phyloP scores from a whole-genome alignment of 2,113 vertebrate species.

The Mastomys natalensis region DNA sequence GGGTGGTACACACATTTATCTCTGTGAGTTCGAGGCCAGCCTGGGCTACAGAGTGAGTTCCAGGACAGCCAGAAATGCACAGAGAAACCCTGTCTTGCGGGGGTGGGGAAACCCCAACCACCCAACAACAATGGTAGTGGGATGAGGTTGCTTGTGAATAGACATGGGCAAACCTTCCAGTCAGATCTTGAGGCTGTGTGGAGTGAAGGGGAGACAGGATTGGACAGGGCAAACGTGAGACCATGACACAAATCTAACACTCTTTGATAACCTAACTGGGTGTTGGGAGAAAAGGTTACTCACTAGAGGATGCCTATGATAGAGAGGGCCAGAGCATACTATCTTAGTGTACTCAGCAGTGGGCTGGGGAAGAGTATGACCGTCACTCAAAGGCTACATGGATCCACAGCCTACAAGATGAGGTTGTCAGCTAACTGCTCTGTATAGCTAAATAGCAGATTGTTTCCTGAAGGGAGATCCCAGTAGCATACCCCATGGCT shows the following conservation, averaged over 20 bases:
- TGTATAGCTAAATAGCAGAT: neutral
- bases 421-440: constrained; percentile 1
- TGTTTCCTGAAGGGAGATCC: neutral
- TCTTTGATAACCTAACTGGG: neutral
- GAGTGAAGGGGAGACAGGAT: neutral
- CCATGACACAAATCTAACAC: neutral
- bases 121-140: too few species aligned
- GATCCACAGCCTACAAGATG: neutral
- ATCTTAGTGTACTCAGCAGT: neutral
- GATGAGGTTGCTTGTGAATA: neutral
- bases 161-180: neutral
- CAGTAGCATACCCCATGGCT: neutral
- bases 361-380: neutral
- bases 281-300: neutral
- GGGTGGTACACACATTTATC: neutral
- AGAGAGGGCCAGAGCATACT: neutral
- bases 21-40: neutral
- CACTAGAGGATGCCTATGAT: neutral
- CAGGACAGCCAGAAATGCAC: neutral
- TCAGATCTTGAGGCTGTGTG: neutral
- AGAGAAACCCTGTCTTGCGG: neutral
- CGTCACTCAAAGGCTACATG: neutral
- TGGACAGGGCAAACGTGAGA: neutral
- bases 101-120: too few species aligned
- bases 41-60: neutral